A percentile compares a stretch with the other conserved stretches of the same genome.
phyloP scores from a whole-genome alignment of 2,113 vertebrate species.

The Neoarius graeffei region DNA sequence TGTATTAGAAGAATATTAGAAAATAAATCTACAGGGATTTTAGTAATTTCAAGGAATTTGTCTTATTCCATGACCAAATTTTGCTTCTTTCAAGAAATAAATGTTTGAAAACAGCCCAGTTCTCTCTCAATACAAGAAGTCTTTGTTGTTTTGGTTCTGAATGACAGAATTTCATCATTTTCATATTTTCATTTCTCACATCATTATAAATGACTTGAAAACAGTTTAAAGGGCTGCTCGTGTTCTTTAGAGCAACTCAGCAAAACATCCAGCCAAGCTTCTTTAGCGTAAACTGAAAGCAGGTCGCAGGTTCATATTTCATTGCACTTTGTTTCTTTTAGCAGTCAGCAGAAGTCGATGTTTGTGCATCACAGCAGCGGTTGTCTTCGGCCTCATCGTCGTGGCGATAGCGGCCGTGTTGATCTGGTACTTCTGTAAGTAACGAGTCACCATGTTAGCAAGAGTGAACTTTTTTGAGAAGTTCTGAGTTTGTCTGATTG shows the following conservation, averaged over 20 bases:
- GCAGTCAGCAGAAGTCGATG: constrained; percentile 39
- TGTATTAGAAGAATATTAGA: not conserved
- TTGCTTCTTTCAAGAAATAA: too few relatives aligned
- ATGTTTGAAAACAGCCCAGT: too few relatives aligned
- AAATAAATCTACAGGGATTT: not conserved
- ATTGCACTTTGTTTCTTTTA: constrained; percentile 28
- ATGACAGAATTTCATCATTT: not conserved
- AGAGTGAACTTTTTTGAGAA: too few relatives aligned
- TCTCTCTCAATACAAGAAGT: too few relatives aligned
- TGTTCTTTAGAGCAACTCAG: not conserved
- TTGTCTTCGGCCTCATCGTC: constrained; percentile 36
- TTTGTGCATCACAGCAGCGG: constrained; percentile 22
- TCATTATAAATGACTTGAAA: not conserved
- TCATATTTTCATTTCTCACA: not conserved
- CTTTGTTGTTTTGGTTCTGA: not conserved
- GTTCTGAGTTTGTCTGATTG: not conserved
- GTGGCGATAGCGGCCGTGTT: constrained; percentile 44
- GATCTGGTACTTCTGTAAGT: constrained; percentile 74
- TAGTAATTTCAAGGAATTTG: not conserved
- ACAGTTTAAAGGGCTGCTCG: not conserved
- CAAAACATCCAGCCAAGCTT: not conserved
- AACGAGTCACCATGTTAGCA: not conserved
- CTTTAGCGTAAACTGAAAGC: not conserved
- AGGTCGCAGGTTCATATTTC: not conserved
- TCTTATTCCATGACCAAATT: not conserved